Conservation (phyloP, 2,888 invertebrate species). For the Leptopilina myrica region DNA sequence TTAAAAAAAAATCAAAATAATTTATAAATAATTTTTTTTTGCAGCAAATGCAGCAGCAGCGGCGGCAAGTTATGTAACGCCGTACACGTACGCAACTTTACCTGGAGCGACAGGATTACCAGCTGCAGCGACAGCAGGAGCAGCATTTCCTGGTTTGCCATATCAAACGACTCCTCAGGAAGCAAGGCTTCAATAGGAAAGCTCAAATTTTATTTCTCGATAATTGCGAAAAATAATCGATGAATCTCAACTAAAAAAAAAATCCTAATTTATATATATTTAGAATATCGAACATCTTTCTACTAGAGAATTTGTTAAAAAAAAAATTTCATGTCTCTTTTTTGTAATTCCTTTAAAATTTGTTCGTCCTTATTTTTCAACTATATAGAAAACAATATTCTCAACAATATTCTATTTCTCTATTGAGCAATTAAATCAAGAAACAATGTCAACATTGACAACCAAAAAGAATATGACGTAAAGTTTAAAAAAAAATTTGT, state of each 20-base stretch:
- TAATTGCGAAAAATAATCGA: constrained; percentile 8
- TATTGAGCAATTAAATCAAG: background rate
- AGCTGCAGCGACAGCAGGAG: constrained; percentile 76
- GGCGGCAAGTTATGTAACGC: constrained; percentile 85
- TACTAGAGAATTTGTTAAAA: no score
- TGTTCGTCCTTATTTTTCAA: background rate
- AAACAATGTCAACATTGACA: background rate
- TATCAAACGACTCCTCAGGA: constrained; percentile 85
- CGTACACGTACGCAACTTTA: constrained; percentile 84
- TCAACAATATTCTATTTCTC: background rate
- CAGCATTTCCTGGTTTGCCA: constrained; percentile 82
- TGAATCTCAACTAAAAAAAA: background rate
- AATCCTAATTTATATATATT: constrained; percentile 14
- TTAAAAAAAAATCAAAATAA: background rate
- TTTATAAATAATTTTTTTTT: constrained; percentile 54
- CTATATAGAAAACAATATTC: background rate
- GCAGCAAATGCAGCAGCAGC: constrained; percentile 77
- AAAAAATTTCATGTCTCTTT: constrained; percentile 8
- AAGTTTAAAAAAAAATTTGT: no score
- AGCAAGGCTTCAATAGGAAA: constrained; percentile 84
- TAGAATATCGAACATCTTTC: constrained; percentile 11
- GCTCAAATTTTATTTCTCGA: constrained; percentile 25
- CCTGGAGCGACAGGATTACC: constrained; percentile 81
- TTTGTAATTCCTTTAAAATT: background rate
- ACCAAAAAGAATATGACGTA: no score